Base-by-base conservation (phyloP, 2,113 vertebrate species). In the Gracilinanus agilis region DNA sequence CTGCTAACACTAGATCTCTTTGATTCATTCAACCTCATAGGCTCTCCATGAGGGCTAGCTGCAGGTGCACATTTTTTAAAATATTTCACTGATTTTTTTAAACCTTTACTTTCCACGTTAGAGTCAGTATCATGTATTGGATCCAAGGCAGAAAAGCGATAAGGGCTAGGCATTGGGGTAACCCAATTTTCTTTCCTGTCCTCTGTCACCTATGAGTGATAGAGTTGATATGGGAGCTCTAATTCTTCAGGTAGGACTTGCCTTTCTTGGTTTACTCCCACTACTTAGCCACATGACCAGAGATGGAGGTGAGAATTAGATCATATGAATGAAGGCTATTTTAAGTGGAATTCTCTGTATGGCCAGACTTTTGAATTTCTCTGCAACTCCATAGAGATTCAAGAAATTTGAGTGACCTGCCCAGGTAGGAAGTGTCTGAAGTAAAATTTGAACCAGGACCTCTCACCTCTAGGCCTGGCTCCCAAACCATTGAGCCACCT, bases 281-380 rank as follows among this genome's bases (percentile, higher is more conserved):
- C 94, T 94, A 93, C 75, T 96, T 92, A 96, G 90, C 94, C 94
- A 94, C 96, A 93, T 91, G 94, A 95, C 91, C 92, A 92, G 24
- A 95, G 88, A 97, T 97, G 94, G 90, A 94, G 97, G 5, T 49
- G 49, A 49, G 49, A 49, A 49, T 49, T 49, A 49, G 49, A 49
- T 49, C 49, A 96, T 97, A 96, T 12, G 10, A 96, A 97, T 96
- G 95, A 95, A 97, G 93, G 93, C 95, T 93, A 97, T 96, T 96
- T 94, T 95, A 97, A 97, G 93, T 96, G 92, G 97, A 97, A 97
- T 97, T 98, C 96, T 97, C 96, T 96, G 95, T 95, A 96, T 96
- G 95, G 97, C 97, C 95, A 97, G 94, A 97, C 96, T 96, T 97
- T 93, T 93, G 94, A 98, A 93, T 96, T 98, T 96, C 96, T 94